Conservation (phyloP, 2,797 vertebrate species). For the Triplophysa bombifrons region DNA sequence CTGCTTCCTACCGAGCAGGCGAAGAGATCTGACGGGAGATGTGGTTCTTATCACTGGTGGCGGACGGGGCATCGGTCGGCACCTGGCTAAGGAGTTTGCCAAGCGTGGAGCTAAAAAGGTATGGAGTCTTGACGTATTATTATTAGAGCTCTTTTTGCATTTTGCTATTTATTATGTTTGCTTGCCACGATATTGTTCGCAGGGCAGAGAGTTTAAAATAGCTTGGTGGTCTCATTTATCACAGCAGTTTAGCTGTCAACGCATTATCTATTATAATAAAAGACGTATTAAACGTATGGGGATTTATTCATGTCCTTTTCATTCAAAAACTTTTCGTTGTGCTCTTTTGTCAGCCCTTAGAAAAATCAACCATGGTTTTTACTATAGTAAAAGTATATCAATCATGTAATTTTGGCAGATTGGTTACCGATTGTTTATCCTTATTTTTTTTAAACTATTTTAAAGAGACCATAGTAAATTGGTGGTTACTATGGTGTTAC, state of each 20-base stretch:
- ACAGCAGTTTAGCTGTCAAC: neutral
- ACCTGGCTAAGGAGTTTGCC: slow-evolving; percentile 92
- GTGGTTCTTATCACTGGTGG: slow-evolving; percentile 94
- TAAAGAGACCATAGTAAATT: too few relatives aligned
- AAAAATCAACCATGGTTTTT: too few relatives aligned
- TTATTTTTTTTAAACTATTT: too few relatives aligned
- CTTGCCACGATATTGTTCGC: neutral
- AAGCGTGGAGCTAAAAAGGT: slow-evolving; percentile 91
- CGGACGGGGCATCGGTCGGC: slow-evolving; percentile 94
- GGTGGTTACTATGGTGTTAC: neutral
- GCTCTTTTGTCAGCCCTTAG: too few relatives aligned
- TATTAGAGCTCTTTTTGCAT: neutral
- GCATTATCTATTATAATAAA: neutral
- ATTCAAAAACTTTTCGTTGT: too few relatives aligned
- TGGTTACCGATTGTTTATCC: too few relatives aligned
- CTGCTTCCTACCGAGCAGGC: slow-evolving; percentile 79
- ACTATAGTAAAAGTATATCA: too few relatives aligned
- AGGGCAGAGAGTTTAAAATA: neutral
- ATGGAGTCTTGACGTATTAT: slow-evolving; percentile 44
- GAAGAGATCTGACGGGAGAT: slow-evolving; percentile 85
- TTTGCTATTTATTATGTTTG: neutral
- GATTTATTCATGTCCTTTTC: too few relatives aligned
- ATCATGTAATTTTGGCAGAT: too few relatives aligned
- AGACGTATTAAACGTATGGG: neutral
- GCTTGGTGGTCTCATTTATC: neutral